Percentiles rank a stretch among this genome's conserved stretches.
These are phyloP conservation scores for Sphenodon punctatus DNA, from an alignment of 2,797 vertebrate genomes.

Conservation along the genomic window DNA sequence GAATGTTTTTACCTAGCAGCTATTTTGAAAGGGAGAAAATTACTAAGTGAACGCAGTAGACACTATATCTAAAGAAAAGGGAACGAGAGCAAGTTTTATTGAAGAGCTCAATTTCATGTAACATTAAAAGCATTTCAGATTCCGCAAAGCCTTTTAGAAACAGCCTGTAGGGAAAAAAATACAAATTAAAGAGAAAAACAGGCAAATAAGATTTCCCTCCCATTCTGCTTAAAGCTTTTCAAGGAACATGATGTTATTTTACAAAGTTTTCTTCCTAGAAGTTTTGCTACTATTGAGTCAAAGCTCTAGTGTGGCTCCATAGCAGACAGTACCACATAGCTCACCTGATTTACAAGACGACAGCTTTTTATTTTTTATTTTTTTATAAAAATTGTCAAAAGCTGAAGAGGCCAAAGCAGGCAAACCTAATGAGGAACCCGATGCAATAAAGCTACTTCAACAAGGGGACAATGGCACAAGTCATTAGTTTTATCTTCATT, in stretches of 20 bases:
- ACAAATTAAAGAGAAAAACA: constrained; percentile 48
- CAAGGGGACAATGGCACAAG: constrained; percentile 33
- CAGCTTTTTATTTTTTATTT: too few species aligned
- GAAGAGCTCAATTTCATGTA: constrained; percentile 41
- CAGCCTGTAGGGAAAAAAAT: constrained; percentile 23
- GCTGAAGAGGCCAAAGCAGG: neutral
- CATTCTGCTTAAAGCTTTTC: neutral
- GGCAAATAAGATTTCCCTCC: constrained; percentile 20
- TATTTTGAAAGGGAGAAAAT: constrained; percentile 22
- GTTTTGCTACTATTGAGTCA: constrained; percentile 34
- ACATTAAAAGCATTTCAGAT: constrained; percentile 17
- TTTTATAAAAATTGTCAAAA: too few species aligned
- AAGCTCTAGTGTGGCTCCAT: neutral
- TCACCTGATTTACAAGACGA: constrained; percentile 10
- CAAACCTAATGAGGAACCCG: neutral
- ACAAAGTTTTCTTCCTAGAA: neutral
- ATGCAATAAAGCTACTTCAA: constrained; percentile 32
- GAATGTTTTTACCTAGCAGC: neutral
- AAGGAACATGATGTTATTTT: constrained; percentile 1
- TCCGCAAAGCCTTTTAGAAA: neutral
- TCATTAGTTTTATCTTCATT: constrained; percentile 25
- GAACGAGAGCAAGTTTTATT: constrained; percentile 54
- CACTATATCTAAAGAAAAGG: constrained; percentile 38
- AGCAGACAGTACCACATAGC: neutral
- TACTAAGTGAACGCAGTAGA: constrained; percentile 34